Evolutionary conservation across 1,140 invertebrate species (phyloP).

Genomic region (Cydia splendana): DNA sequence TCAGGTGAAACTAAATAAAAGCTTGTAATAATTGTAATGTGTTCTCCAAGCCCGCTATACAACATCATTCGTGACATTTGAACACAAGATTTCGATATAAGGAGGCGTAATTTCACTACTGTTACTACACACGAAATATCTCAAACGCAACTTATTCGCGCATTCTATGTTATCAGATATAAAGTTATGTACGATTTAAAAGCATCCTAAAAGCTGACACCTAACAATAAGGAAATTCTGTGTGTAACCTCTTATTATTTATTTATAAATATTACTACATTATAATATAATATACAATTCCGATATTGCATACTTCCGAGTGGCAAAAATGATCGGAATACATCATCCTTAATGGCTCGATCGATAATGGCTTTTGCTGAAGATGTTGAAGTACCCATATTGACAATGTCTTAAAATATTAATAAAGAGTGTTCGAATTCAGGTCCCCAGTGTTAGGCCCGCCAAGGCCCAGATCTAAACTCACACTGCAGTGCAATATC

Average conservation of each 20-base stretch:
- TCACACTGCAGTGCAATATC: constrained; percentile 34
- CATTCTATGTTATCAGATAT: no score
- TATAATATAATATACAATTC: constrained; percentile 24
- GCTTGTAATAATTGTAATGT: not conserved
- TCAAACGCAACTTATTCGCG: not conserved
- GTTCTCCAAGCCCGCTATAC: not conserved
- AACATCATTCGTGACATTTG: not conserved
- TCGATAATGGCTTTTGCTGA: not conserved
- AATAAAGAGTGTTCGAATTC: not conserved
- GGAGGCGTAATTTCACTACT: not conserved
- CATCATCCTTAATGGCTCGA: not conserved
- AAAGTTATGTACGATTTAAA: not conserved
- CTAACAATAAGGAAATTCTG: not conserved
- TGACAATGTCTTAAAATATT: not conserved
- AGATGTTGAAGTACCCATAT: not conserved
- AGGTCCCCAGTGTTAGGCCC: not conserved
- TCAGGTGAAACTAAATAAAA: no score
- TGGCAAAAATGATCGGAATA: not conserved
- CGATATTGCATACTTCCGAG: not conserved
- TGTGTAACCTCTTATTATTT: constrained; percentile 3
- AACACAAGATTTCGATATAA: constrained; percentile 18
- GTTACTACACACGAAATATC: constrained; percentile 16
- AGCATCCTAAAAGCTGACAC: not conserved
- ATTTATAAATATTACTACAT: constrained; percentile 20
- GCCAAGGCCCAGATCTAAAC: not conserved